A percentile compares a stretch with the other conserved stretches of the same genome.
phyloP scores from a whole-genome alignment of 1,140 invertebrate genomes.

The Drosophila mojavensis region DNA sequence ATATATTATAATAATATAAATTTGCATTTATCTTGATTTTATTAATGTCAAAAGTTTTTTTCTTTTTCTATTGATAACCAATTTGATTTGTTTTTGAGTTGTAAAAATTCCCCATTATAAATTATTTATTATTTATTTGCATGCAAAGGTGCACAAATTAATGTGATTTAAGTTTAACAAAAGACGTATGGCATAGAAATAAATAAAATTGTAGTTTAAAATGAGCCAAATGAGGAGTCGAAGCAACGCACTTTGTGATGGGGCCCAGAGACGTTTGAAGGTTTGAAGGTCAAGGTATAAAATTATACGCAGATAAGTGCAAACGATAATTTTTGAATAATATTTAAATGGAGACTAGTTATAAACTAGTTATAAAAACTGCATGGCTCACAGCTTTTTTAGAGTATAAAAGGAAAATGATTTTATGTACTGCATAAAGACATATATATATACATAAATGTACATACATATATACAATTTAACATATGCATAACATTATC shows the following conservation, averaged over 20 bases:
- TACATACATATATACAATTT: too few relatives aligned
- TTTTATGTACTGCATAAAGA: too few relatives aligned
- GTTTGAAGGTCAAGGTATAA: neutral
- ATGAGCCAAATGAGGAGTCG: neutral
- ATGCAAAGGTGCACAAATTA: neutral
- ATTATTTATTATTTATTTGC: conserved; percentile 14
- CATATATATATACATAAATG: too few relatives aligned
- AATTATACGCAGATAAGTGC: neutral
- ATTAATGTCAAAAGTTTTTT: too few relatives aligned
- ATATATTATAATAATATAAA: neutral
- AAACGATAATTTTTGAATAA: too few relatives aligned
- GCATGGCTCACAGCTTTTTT: too few relatives aligned
- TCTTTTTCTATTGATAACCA: neutral
- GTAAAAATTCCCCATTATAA: neutral
- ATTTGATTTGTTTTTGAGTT: neutral
- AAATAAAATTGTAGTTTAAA: neutral
- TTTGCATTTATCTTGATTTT: neutral
- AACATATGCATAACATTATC: too few relatives aligned
- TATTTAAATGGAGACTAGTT: too few relatives aligned
- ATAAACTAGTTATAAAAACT: too few relatives aligned
- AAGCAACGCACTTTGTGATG: neutral
- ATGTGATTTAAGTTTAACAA: conserved; percentile 1
- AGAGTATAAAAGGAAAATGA: too few relatives aligned
- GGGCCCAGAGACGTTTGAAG: too few relatives aligned
- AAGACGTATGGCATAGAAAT: neutral